A percentile compares a stretch with the other conserved stretches of the same genome.
Conservation (phyloP, 2,113 vertebrate genomes). For the Halichoerus grypus region DNA sequence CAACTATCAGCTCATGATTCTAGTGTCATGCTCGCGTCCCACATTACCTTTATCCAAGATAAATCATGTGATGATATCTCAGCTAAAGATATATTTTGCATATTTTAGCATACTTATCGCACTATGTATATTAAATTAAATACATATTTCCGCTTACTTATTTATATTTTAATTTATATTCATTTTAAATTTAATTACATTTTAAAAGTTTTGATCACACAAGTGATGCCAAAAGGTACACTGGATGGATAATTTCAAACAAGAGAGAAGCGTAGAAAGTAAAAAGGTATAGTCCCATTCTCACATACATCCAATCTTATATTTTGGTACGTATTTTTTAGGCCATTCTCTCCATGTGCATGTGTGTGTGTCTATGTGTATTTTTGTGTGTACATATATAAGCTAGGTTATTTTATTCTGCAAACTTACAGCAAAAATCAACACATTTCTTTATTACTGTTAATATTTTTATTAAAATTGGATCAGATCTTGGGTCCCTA, state of each 20-base stretch:
- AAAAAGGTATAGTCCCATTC: not conserved
- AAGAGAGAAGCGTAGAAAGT: not conserved
- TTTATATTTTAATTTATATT: not conserved
- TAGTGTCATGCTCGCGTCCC: not conserved
- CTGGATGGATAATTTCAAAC: not conserved
- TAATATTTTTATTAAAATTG: not conserved
- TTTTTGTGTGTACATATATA: not conserved
- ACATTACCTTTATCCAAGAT: not conserved
- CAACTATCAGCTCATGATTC: slow-evolving; percentile 34
- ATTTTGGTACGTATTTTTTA: not conserved
- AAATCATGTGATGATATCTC: not conserved
- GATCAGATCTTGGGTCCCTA: not conserved
- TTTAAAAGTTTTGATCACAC: not conserved
- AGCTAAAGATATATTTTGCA: not conserved
- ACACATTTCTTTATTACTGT: not conserved
- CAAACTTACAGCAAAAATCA: not conserved
- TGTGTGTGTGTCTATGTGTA: not conserved
- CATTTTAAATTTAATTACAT: not conserved
- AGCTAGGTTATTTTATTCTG: not conserved
- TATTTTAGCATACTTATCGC: not conserved
- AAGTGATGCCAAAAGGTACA: not conserved
- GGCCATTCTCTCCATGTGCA: not conserved
- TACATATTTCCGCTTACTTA: not conserved
- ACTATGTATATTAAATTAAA: not conserved
- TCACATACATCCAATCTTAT: not conserved